Evolutionary conservation across 2,888 invertebrate genomes (phyloP).

Genomic region (Scaptomyza flava): DNA sequence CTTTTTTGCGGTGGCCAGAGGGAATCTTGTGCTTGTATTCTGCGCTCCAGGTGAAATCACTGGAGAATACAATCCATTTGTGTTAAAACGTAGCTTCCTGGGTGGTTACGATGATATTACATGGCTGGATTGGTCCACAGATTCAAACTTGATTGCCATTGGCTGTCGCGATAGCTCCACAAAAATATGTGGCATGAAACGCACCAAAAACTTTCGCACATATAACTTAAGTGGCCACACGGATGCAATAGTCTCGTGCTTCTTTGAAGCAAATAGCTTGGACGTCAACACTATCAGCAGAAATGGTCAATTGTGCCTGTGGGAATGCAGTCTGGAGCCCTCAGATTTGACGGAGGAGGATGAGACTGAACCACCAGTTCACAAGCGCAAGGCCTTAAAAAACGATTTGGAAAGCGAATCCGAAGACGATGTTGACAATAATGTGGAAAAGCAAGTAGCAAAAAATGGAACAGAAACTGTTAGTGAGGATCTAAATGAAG

Average conservation of each 20-base stretch:
- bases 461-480: constrained; percentile 13
- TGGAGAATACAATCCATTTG: constrained; percentile 94
- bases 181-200: constrained; percentile 91
- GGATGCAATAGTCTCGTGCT: constrained; percentile 92
- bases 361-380: constrained; percentile 23
- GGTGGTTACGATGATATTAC: constrained; percentile 93
- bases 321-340: constrained; percentile 92
- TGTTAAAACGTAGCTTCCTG: constrained; percentile 92
- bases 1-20: constrained; percentile 95
- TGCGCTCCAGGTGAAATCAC: constrained; percentile 92
- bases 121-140: constrained; percentile 95
- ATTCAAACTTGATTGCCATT: constrained; percentile 94
- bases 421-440: constrained; percentile 87
- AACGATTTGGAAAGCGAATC: constrained; percentile 84
- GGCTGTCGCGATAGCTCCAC: constrained; percentile 96
- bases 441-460: constrained; percentile 47
- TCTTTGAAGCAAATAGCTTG: constrained; percentile 94
- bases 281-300: constrained; percentile 93
- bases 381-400: constrained; percentile 27
- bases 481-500: constrained; percentile 84
- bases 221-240: constrained; percentile 93
- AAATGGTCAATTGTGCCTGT: constrained; percentile 91
- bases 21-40: constrained; percentile 94
- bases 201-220: constrained; percentile 90
- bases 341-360: constrained; percentile 86